Percentiles rank a stretch among this genome's conserved stretches.
Conservation (phyloP, 1,140 invertebrate species). For the Caenorhabditis tropicalis region DNA sequence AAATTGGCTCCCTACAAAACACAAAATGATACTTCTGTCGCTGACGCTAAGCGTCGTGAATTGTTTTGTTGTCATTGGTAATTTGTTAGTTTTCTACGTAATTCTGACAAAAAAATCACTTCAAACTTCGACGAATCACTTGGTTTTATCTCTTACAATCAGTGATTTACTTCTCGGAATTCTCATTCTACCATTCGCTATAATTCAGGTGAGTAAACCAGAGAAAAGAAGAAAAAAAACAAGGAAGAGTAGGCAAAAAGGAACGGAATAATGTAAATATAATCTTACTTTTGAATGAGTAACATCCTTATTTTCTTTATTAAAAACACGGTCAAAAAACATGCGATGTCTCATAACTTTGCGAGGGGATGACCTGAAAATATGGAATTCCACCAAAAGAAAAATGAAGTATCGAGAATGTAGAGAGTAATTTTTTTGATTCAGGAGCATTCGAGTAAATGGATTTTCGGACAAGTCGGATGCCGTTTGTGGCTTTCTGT, state of each 20-base stretch:
- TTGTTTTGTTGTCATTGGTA: conserved; percentile 69
- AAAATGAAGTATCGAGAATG: no score
- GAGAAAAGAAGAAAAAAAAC: background rate
- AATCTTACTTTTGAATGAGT: background rate
- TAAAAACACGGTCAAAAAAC: background rate
- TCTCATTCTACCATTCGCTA: conserved; percentile 73
- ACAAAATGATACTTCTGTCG: conserved; percentile 18
- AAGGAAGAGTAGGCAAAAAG: background rate
- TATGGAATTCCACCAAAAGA: no score
- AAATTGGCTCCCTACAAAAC: background rate
- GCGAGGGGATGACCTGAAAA: no score
- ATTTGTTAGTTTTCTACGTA: conserved; percentile 69
- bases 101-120: conserved; percentile 65
- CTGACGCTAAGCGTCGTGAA: conserved; percentile 63
- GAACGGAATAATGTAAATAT: background rate
- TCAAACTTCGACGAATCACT: conserved; percentile 69
- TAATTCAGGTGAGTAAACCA: conserved; percentile 63
- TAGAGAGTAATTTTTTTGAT: no score
- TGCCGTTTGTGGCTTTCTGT: conserved; percentile 74
- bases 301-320: background rate
- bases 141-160: conserved; percentile 70
- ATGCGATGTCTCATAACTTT: background rate
- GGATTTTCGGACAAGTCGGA: conserved; percentile 72
- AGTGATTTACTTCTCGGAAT: conserved; percentile 73
- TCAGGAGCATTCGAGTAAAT: conserved; percentile 68